Evolutionary conservation across 2,888 invertebrate species (phyloP).

Genomic region (Onthophagus sagittarius): DNA sequence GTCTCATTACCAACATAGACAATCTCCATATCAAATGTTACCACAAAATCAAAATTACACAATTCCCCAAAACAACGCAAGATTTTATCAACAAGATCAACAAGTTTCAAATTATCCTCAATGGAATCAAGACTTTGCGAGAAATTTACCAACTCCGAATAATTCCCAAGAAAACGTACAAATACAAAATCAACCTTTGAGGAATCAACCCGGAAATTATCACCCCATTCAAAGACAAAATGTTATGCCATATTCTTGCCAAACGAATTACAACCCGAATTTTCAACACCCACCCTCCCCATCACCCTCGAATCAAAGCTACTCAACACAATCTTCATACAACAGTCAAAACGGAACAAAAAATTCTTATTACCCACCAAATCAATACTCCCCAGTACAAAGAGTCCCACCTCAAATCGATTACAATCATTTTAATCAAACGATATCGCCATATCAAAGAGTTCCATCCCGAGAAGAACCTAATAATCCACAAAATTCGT

Average conservation of each 20-base stretch:
- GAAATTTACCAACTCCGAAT: background rate
- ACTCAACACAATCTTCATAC: conserved; percentile 17
- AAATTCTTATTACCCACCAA: background rate
- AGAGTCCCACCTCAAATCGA: conserved; percentile 14
- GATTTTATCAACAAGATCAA: background rate
- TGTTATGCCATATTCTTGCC: background rate
- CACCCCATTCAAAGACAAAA: background rate
- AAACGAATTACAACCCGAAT: conserved; percentile 30
- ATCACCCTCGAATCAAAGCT: conserved; percentile 36
- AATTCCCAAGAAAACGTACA: conserved; percentile 20
- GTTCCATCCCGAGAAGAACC: conserved; percentile 25
- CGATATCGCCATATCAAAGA: conserved; percentile 29
- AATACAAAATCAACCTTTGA: conserved; percentile 15
- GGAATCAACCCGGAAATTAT: background rate
- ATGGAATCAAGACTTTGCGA: conserved; percentile 24
- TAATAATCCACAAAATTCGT: conserved; percentile 21
- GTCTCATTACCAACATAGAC: conserved; percentile 31
- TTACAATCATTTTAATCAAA: background rate
- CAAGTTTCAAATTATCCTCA: conserved; percentile 1
- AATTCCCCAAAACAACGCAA: conserved; percentile 5
- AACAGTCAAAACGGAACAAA: conserved; percentile 15
- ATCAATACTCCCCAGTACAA: conserved; percentile 3
- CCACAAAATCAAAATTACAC: conserved; percentile 21
- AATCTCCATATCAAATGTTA: conserved; percentile 40
- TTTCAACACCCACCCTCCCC: conserved; percentile 45